These are phyloP conservation scores for Pseudorectes ferrugineus DNA, from an alignment of 2,113 vertebrate species.

Conservation along the genomic window DNA sequence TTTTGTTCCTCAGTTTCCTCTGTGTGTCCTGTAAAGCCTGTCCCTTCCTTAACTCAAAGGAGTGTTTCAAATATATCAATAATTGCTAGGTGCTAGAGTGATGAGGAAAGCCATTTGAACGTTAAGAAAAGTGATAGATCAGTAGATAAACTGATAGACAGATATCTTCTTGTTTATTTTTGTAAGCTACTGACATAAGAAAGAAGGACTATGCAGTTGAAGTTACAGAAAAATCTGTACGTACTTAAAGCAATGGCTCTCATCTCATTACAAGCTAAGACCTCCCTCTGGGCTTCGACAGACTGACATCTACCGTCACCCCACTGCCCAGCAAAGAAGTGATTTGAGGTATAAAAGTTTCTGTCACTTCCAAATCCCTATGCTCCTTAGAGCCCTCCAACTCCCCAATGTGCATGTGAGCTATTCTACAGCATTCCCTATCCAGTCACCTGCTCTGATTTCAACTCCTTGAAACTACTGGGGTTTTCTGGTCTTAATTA, in stretches of 20 bases:
- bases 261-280: constrained; percentile 66
- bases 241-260: constrained; percentile 65
- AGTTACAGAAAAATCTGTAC: constrained; percentile 47
- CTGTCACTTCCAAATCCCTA: constrained; percentile 58
- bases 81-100: background rate
- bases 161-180: constrained; percentile 36
- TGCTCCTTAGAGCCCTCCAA: constrained; percentile 34
- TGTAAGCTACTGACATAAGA: constrained; percentile 33
- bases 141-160: background rate
- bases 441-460: constrained; percentile 42
- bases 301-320: constrained; percentile 64
- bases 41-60: background rate
- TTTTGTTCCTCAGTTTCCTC: background rate
- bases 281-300: constrained; percentile 62
- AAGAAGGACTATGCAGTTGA: constrained; percentile 41
- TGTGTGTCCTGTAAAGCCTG: background rate
- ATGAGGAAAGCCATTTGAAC: background rate
- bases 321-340: constrained; percentile 65
- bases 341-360: constrained; percentile 67
- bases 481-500: constrained; percentile 9
- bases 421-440: constrained; percentile 28
- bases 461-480: constrained; percentile 6
- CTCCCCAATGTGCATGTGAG: constrained; percentile 42
- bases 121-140: background rate
- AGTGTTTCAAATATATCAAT: background rate